A percentile compares a stretch with the other conserved stretches of the same genome.
Conservation (phyloP, 1,140 invertebrate species). For the Philotrypesis tridentata region DNA sequence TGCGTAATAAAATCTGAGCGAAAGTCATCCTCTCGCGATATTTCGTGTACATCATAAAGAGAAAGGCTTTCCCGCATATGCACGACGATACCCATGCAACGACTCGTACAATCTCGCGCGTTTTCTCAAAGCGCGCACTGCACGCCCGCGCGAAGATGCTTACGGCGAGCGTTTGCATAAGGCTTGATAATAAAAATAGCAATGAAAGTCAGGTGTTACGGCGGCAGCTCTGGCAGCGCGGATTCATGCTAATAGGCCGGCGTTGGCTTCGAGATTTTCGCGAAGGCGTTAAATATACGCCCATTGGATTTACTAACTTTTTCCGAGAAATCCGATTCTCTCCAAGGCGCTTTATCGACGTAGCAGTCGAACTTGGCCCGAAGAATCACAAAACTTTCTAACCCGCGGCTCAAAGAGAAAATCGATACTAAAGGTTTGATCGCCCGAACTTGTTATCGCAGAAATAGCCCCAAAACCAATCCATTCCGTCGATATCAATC, state of each 20-base stretch:
- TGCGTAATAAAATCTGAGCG: neutral
- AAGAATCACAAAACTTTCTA: too few relatives aligned
- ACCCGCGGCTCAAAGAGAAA: neutral
- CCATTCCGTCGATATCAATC: neutral
- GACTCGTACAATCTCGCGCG: slow-evolving; percentile 43
- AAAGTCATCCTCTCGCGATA: neutral
- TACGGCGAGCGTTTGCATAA: slow-evolving; percentile 57
- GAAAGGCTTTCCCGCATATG: neutral
- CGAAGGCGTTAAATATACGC: too few relatives aligned
- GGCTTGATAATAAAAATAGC: slow-evolving; percentile 64
- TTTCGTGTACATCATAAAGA: neutral
- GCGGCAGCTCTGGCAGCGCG: slow-evolving; percentile 55
- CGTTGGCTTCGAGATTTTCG: slow-evolving; percentile 59
- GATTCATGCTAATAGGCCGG: slow-evolving; percentile 65
- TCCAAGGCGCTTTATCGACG: too few relatives aligned
- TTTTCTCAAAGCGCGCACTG: slow-evolving; percentile 40
- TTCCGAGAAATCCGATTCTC: too few relatives aligned
- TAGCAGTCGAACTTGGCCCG: too few relatives aligned
- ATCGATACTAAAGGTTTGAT: neutral
- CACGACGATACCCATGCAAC: slow-evolving; percentile 14
- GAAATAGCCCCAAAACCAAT: neutral
- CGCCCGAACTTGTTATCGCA: neutral
- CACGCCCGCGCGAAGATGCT: slow-evolving; percentile 46
- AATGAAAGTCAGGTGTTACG: slow-evolving; percentile 68
- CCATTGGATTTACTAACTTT: too few relatives aligned